phyloP scores from a whole-genome alignment of 2,113 vertebrate genomes.

The Heterotis niloticus region DNA sequence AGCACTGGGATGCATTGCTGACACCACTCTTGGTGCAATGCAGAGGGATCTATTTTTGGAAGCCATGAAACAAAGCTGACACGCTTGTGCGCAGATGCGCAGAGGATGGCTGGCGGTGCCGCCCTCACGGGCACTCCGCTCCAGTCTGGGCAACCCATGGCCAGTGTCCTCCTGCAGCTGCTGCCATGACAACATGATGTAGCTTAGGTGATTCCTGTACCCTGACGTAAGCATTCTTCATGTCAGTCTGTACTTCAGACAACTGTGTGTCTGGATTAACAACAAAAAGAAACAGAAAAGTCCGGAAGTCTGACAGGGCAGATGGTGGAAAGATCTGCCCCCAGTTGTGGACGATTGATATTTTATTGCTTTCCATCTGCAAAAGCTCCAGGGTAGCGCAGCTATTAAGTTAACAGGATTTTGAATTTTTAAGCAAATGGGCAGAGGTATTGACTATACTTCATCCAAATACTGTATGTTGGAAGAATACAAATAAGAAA shows the following conservation, averaged over 20 bases:
- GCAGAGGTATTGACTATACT: background rate
- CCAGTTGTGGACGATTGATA: conserved; percentile 32
- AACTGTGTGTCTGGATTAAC: too few species aligned
- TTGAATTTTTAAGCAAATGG: background rate
- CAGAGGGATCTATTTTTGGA: conserved; percentile 27
- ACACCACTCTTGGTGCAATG: conserved; percentile 20
- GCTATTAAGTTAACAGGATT: conserved; percentile 20
- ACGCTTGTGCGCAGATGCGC: background rate
- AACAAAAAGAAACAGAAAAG: background rate
- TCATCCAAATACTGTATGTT: background rate
- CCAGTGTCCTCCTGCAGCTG: background rate
- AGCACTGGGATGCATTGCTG: background rate
- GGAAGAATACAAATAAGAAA: background rate
- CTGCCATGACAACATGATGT: background rate
- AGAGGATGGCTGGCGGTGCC: too few species aligned
- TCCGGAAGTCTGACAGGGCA: background rate
- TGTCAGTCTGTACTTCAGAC: background rate
- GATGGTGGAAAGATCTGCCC: conserved; percentile 29
- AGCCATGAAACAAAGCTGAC: background rate
- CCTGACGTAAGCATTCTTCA: background rate
- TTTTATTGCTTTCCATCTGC: conserved; percentile 37
- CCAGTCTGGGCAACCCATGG: background rate
- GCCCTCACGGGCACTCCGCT: too few species aligned
- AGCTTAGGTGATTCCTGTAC: background rate
- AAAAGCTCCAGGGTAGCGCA: conserved; percentile 21